Evolutionary conservation across 2,113 vertebrate genomes (phyloP), one percentile per base, ranked within the genome.

Genomic region (Toxotes chatareus): DNA sequence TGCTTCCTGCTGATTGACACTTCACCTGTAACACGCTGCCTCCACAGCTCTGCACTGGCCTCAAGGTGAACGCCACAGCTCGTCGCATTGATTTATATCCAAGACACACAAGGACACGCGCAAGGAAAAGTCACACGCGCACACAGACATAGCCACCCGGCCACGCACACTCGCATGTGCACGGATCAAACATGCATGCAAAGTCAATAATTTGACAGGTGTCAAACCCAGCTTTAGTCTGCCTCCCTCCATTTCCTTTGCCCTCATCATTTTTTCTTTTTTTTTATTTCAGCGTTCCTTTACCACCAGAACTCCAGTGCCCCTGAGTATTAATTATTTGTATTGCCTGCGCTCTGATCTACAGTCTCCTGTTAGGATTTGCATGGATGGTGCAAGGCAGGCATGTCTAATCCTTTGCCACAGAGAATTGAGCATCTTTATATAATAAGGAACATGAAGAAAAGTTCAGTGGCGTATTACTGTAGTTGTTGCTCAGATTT

Each of bases 321-420:
- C 92, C 91, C 71, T 57, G 91, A 86, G 94, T 87, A 91, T 91
- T 92, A 91, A 93, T 94, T 94, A 93, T 93, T 86, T 92, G 89
- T 86, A 76, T 84, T 86, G 77, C 80, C 85, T 76, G 62, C 32
- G 55, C 79, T 92, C 87, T 90, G 89, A 92, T 91, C 89, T 89
- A 27, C 67, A 17, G 75, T 68, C 82, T 86, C 83, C 82, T 86
- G 87, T 89, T 88, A 79, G 79, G 65, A 87, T 91, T 85, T 92
- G 86, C 86, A 91, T 87, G 86, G 86, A 74, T 88, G 89, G 77
- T 83, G 85, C 71, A 83, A 87, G 86, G 82, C 83, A 69, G 80
- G 70, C 84, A 69, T 84, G 79, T 93, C 85, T 91, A 91, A 92
- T 92, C 87, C 90, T 74, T 73, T 40, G 42, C 80, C 60, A 61